Evolutionary conservation across 2,888 invertebrate species (phyloP), one percentile per base, ranked within the genome.

Genomic region (Tigriopus californicus): DNA sequence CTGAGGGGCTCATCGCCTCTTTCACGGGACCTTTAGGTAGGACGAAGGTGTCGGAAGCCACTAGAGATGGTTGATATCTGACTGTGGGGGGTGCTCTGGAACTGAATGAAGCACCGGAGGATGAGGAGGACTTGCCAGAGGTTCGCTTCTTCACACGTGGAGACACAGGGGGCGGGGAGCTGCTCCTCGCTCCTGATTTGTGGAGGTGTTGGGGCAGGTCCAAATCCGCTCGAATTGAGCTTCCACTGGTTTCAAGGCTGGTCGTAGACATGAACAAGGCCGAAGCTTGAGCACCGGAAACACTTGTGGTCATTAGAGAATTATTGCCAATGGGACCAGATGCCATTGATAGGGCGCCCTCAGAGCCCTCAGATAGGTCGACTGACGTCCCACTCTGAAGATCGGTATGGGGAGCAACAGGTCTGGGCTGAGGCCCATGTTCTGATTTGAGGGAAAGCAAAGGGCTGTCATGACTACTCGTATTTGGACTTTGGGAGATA

Each of bases 1-100:
- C 83, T 0, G 90, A 86, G 0, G 92, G 91, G 64, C 90, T 87
- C 69, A 91, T 79, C 0, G 92, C 94, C 65, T 82, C 80, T 69
- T 89, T 87, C 1, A 79, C 77, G 12, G 80, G 77, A 22, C 59
- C 42, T 18, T 15, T 33, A 40, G n/a, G 24, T 10, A 24, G n/a
- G 47, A 12, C 49, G 5, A 13, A 13, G 8, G 22, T 5, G 6
- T 22, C 20, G 20, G 49, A 15, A 8, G 20, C 5, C 5, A 22
- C 13, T 8, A 13, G 12, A 4, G 46, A 5, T 3, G 46, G 18
- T 18, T 18, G 15, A 5, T n/a, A 44, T 44, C 46, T 44, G 15
- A 13, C 20, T 12, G 13, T 49, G 13, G 49, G 15, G 8, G 33
- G 33, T 3, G 33, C 33, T 33, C 33, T 33, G 3, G 33, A 33